Evolutionary conservation across 1,140 invertebrate species (phyloP), one percentile per base, ranked within the genome.

Genomic region (Ditylenchus dipsaci): DNA sequence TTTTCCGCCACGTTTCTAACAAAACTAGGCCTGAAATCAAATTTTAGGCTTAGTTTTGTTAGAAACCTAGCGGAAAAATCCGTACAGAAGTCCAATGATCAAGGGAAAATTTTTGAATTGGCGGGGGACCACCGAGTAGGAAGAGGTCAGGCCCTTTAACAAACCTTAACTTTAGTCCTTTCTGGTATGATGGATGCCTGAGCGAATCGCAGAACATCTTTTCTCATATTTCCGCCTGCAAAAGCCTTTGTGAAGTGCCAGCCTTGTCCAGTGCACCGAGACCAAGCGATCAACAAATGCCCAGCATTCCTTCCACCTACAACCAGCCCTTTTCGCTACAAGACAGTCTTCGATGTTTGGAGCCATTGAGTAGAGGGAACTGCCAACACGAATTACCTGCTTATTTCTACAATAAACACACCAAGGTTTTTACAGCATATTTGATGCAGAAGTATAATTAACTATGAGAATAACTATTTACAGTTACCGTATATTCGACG

Each of bases 141-240:
- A n/a, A n/a, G n/a, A n/a, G n/a, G n/a, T n/a, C n/a, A n/a, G n/a
- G n/a, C n/a, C n/a, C n/a, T n/a, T n/a, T n/a, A n/a, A n/a, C n/a
- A n/a, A 7, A 61, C 9, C 21, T 11, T 42, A 21, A 38, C 11
- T 38, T 38, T 38, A 23, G n/a, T 61, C 45, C 64, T 5, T 80
- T 77, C 61, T 79, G 76, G 79, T 82, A 80, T 70, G 78, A 80
- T 69, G 78, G 74, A 0, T 81, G 79, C 59, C 53, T 68, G 13
- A 75, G 79, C 11, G 43, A 75, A 15, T 76, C 76, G 13, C 69
- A 77, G 27, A 81, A 81, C 63, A 80, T 81, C 33, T 81, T 81
- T 63, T 42, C 63, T 13, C 66, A 72, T 56, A 47, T 72, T 21
- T 66, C 73, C 21, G 67, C 58, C 9, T 81, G 79, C 64, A 69